Evolutionary conservation across 2,888 invertebrate species (phyloP), one percentile per base, ranked within the genome.

Genomic region (Argynnis bischoffii): DNA sequence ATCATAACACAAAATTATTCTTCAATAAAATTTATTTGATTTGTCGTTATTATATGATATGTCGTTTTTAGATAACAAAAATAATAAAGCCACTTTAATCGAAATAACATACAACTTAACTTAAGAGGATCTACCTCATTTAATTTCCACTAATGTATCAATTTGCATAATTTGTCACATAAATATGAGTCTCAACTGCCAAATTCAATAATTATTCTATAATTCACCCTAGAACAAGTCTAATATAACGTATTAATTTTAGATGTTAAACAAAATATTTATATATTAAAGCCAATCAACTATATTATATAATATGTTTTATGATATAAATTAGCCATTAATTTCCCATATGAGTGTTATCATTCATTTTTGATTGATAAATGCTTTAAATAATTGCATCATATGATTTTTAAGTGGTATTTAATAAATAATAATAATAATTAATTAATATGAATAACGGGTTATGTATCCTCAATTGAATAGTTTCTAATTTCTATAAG

Each of bases 121-220:
- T 57, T 18, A 51, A 61, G 31, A 51, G 50, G 31, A 51, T 61
- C 61, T 41, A 61, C 61, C 50, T 61, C 61, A 53, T 61, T 50
- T 61, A 50, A 41, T 41, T 35, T 61, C 35, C 26, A 61, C 51
- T 61, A 61, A 61, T 61, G 61, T 61, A 61, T 51, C 61, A 64
- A 64, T 55, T 64, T 64, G 55, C 64, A 55, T 64, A 64, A 64
- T 55, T 64, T 53, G 35, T 55, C 18, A 55, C 64, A 31, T 55
- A 47, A 64, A 48, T 55, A 64, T 64, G 26, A 55, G 55, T 55
- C 31, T 26, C 55, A 48, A 48, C 55, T 55, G 64, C 31, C 55
- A 64, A 48, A 59, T 53, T 59, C 31, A 54, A 61, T 61, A 50
- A 61, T 61, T 51, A 61, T 18, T 16, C 51, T 61, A 51, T 61